Conservation (phyloP, 2,888 invertebrate species). For the Pherbina coryleti region DNA sequence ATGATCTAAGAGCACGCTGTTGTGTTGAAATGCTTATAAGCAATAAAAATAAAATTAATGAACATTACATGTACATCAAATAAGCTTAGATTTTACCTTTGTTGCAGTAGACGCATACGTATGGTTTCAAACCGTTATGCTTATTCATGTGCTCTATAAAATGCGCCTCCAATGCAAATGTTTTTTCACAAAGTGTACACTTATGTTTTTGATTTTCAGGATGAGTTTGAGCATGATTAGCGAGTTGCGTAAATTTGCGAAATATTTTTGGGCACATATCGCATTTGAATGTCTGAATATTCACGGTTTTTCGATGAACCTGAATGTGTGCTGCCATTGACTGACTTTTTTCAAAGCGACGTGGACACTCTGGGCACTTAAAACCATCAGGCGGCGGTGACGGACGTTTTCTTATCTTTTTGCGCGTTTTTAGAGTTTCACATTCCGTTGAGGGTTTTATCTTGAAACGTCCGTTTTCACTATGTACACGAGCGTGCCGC, state of each 20-base stretch:
- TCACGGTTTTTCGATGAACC: conserved; percentile 51
- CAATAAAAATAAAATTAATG: background rate
- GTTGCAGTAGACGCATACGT: conserved; percentile 47
- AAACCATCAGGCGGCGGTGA: conserved; percentile 52
- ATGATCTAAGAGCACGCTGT: conserved; percentile 73
- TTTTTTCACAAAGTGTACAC: conserved; percentile 74
- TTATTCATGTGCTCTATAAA: conserved; percentile 60
- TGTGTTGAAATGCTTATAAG: conserved; percentile 70
- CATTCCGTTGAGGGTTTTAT: conserved; percentile 49
- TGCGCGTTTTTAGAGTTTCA: background rate
- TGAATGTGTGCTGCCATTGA: conserved; percentile 71
- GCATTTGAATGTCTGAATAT: conserved; percentile 60
- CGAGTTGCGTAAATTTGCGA: conserved; percentile 67
- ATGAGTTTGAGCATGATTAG: conserved; percentile 72
- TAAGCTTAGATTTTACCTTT: conserved; percentile 36
- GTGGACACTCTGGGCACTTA: conserved; percentile 72
- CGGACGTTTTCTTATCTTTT: too few relatives aligned
- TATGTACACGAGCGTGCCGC: conserved; percentile 55
- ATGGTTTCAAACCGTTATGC: conserved; percentile 44
- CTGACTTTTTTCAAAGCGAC: conserved; percentile 71
- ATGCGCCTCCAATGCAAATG: conserved; percentile 73
- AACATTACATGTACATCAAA: background rate
- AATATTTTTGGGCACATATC: conserved; percentile 71
- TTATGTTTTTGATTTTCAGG: conserved; percentile 70
- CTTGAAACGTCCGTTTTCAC: conserved; percentile 55